Conservation (phyloP, 2,888 invertebrate species). For the Polietes domitor region DNA sequence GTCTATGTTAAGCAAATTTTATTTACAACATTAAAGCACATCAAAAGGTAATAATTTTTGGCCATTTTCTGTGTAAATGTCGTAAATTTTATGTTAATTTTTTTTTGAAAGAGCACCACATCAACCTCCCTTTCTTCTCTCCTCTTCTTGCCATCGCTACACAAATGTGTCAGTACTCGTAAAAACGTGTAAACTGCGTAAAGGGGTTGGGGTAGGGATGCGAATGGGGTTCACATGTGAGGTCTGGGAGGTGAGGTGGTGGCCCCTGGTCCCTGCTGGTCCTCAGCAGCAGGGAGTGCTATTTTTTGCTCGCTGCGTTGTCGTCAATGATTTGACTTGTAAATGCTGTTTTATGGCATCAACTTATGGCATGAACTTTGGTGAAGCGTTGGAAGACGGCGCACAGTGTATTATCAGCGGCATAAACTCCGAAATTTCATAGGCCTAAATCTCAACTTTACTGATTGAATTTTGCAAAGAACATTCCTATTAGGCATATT, state of each 20-base stretch:
- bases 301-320: background rate
- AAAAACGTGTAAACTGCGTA: background rate
- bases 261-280: background rate
- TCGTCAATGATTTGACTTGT: background rate
- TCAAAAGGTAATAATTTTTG: background rate
- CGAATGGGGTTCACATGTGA: background rate
- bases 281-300: background rate
- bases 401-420: too few species aligned
- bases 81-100: conserved; percentile 6
- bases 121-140: too few species aligned
- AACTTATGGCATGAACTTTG: background rate
- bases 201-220: too few species aligned
- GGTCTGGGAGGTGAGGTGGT: background rate
- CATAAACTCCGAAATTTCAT: too few species aligned
- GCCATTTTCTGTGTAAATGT: background rate
- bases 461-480: too few species aligned
- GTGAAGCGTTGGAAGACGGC: background rate
- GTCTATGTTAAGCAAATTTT: background rate
- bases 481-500: too few species aligned
- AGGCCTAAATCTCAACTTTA: too few species aligned
- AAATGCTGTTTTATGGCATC: background rate
- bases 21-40: background rate
- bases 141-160: too few species aligned
- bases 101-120: background rate
- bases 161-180: background rate